A percentile compares a stretch with the other conserved stretches of the same genome.
These are phyloP conservation scores for Aptenodytes patagonicus DNA, from an alignment of 2,113 vertebrate species.

Conservation along the genomic window DNA sequence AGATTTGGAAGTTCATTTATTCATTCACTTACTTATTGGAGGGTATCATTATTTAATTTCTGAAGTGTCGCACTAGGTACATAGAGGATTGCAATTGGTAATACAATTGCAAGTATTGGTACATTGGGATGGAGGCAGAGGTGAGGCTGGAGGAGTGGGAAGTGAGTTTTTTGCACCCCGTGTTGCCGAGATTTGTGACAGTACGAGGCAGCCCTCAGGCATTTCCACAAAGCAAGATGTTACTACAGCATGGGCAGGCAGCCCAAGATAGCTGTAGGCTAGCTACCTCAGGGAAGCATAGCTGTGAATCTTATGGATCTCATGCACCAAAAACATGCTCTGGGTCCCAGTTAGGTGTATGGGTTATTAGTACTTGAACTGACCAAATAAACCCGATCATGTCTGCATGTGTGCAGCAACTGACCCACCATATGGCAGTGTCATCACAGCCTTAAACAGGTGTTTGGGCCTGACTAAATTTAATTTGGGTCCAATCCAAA, in stretches of 20 bases:
- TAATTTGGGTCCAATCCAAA: slow-evolving; percentile 41
- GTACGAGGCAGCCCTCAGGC: neutral
- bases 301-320: neutral
- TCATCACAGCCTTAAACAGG: slow-evolving; percentile 37
- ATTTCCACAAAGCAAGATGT: neutral
- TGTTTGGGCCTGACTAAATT: slow-evolving; percentile 22
- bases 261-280: neutral
- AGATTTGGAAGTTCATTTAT: slow-evolving; percentile 11
- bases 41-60: neutral
- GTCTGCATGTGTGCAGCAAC: neutral
- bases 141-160: neutral
- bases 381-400: neutral
- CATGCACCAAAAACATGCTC: neutral
- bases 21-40: neutral
- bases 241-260: neutral
- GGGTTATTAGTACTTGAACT: neutral
- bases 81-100: neutral
- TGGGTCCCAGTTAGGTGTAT: neutral
- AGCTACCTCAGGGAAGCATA: neutral
- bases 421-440: slow-evolving; percentile 46
- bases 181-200: neutral
- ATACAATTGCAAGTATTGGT: too few species aligned
- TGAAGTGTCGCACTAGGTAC: neutral
- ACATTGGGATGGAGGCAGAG: neutral
- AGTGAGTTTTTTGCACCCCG: accelerated